These are phyloP conservation scores for Lydus trimaculatus DNA, from an alignment of 2,888 invertebrate species.

Conservation along the genomic window DNA sequence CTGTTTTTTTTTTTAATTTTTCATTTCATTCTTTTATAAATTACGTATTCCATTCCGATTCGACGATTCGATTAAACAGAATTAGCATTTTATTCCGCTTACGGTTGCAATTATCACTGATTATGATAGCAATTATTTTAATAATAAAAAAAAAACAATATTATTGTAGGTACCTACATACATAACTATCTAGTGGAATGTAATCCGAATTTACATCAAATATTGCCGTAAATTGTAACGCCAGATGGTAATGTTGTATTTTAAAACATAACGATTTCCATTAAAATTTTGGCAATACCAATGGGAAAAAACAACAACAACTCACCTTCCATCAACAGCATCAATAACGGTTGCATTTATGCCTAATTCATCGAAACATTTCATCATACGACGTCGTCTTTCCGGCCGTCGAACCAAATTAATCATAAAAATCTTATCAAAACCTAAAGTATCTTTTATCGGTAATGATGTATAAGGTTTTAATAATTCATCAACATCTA, in stretches of 20 bases:
- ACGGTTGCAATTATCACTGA: too few relatives aligned
- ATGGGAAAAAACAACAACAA: constrained; percentile 29
- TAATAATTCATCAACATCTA: constrained; percentile 60
- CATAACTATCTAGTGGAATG: too few relatives aligned
- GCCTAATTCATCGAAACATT: constrained; percentile 81
- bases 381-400: constrained; percentile 79
- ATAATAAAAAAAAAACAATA: too few relatives aligned
- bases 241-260: background rate
- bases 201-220: background rate
- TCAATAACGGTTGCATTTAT: constrained; percentile 77
- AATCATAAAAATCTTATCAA: constrained; percentile 89
- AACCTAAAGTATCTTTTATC: constrained; percentile 69
- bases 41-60: too few relatives aligned
- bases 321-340: constrained; percentile 91
- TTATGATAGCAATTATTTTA: too few relatives aligned
- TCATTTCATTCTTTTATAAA: too few relatives aligned
- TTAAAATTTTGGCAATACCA: background rate
- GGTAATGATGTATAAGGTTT: constrained; percentile 51
- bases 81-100: too few relatives aligned
- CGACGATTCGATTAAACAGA: too few relatives aligned
- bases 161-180: too few relatives aligned
- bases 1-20: too few relatives aligned
- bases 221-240: background rate
- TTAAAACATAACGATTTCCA: background rate
- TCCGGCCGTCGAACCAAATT: constrained; percentile 87